Evolutionary conservation across 2,113 vertebrate species (phyloP).

Genomic region (Micronycteris hirsuta): DNA sequence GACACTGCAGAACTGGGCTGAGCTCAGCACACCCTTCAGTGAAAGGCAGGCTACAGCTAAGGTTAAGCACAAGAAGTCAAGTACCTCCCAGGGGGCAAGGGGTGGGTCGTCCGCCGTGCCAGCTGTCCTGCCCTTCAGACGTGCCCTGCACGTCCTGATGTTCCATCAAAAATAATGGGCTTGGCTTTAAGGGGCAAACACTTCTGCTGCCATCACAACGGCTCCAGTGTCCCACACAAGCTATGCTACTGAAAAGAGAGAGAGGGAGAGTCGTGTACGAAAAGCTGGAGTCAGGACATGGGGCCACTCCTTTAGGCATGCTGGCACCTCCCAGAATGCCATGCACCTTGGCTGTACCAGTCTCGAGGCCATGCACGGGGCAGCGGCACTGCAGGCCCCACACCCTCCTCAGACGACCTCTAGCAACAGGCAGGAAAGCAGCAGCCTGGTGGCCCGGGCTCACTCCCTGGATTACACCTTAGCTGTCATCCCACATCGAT

Average conservation of each 20-base stretch:
- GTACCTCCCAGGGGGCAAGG: constrained; percentile 85
- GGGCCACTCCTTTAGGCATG: constrained; percentile 77
- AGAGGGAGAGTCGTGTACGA: constrained; percentile 85
- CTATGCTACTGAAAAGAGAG: constrained; percentile 83
- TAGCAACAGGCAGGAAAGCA: constrained; percentile 52
- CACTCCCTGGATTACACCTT: constrained; percentile 43
- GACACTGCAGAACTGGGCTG: constrained; percentile 14
- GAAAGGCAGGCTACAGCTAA: constrained; percentile 69
- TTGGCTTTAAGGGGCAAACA: constrained; percentile 86
- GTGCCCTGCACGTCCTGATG: constrained; percentile 82
- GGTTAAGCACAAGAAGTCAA: constrained; percentile 84
- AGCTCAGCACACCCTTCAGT: constrained; percentile 25
- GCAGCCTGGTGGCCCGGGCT: constrained; percentile 39
- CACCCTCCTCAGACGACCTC: constrained; percentile 25
- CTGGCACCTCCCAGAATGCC: constrained; percentile 71
- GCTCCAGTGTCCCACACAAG: constrained; percentile 87
- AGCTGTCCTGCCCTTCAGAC: constrained; percentile 86
- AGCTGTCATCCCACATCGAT: constrained; percentile 53
- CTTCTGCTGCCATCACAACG: constrained; percentile 86
- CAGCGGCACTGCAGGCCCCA: constrained; percentile 51
- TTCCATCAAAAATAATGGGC: constrained; percentile 84
- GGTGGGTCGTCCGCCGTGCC: constrained; percentile 83
- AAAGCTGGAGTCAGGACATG: constrained; percentile 77
- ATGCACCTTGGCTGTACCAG: neutral
- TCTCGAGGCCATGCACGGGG: constrained; percentile 59